Base-by-base conservation (phyloP, 2,797 vertebrate genomes). In the Pachyuromys duprasi region DNA sequence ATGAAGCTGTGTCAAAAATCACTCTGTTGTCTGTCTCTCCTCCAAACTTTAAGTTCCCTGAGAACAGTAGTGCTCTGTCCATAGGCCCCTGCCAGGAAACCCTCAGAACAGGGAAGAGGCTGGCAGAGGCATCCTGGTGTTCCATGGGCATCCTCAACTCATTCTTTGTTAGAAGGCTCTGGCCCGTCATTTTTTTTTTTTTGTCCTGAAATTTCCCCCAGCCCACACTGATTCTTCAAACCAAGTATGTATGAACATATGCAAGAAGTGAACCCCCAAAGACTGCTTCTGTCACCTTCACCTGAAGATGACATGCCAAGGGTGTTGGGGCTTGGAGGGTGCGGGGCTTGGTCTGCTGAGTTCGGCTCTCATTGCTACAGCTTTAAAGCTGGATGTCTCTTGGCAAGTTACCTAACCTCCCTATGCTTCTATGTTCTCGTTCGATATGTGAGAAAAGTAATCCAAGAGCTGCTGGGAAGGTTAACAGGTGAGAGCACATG, bases 251-350 rank as follows among this genome's bases (percentile, higher is more conserved):
- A 3, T 24, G 20, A 17, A 18, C 9, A 0, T 11, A 9, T 53
- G 22, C 53, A 79, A 45, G 63, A 82, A 83, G 31, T 18, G n/a
- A 28, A n/a, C n/a, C n/a, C n/a, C n/a, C n/a, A 9, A 0, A 17
- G 7, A 45, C 14, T 5, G 22, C 1, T 20, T 39, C 1, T 17
- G 0, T 3, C 18, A 0, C 39, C 18, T 9, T 55, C 62, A 33
- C 49, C 57, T 63, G 26, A 69, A 15, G 31, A 8, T 13, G 20
- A 26, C 8, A n/a, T 8, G 63, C 12, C 82, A n/a, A 69, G 20
- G 14, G 20, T 24, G 55, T 13, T 17, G 13, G n/a, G 72, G 20
- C 26, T 14, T 26, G 2, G 36, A 67, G 5, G 22, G 18, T 24
- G 18, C 5, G 13, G 28, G 72, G 20, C 24, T 14, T 26, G 2